Base-by-base conservation (phyloP, 2,797 vertebrate species). In the Antennarius maculatus region DNA sequence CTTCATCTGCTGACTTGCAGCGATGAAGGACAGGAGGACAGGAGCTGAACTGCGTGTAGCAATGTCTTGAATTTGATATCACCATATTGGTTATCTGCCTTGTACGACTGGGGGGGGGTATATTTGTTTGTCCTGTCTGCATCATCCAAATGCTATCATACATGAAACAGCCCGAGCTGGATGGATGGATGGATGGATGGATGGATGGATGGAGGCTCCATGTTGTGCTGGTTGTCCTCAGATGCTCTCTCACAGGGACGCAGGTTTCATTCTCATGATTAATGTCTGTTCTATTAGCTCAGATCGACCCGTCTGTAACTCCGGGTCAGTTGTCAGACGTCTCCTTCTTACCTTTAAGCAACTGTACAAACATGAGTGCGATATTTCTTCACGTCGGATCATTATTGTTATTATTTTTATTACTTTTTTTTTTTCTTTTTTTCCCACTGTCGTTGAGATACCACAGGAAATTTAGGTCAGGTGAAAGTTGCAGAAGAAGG, bases 51-150 rank as follows among this genome's bases (percentile, higher is more conserved):
- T 78, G 69, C 70, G 72, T 71, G 62, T 54, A 71, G 75, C 66
- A 45, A 61, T 75, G 79, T 60, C 76, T 34, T 85, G 69, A 55
- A 57, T 84, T 85, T 75, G 66, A 82, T 70, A 79, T 76, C 66
- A 69, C 83, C 79, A 79, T 81, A 83, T 86, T 81, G 83, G 77
- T 81, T 60, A 83, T 84, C 70, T 74, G 69, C 56, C 62, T 77
- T 74, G 71, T 65, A 72, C 17, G 52, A 45, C 0, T 76, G 55
- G 50, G 84, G 81, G 74, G 46, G 62, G 54, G 79, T 61, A 67
- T 75, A 74, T 76, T 61, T 84, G 61, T 82, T 69, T 82, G 65
- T 57, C 66, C 71, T 66, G 76, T 61, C 56, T 78, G 75, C 75
- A 28, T 78, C 58, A 55, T 80, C 79, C 70, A 71, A 62, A 80